These are phyloP conservation scores for Dendroctonus valens DNA, from an alignment of 1,140 invertebrate genomes.

Conservation along the genomic window DNA sequence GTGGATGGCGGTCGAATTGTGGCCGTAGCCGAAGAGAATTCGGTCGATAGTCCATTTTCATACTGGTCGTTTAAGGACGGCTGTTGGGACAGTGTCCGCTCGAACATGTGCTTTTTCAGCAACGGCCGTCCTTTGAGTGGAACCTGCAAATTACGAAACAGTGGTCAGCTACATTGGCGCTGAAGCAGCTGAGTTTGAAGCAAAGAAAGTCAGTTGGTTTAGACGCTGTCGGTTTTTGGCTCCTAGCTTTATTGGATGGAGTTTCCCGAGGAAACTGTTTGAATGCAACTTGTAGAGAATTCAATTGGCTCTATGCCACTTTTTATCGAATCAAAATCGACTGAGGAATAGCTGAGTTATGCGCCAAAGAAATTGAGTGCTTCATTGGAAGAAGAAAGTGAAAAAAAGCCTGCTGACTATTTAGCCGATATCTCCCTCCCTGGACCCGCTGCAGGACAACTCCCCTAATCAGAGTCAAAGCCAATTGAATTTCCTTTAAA, in stretches of 20 bases:
- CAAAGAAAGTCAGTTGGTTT: background rate
- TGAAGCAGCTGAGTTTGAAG: background rate
- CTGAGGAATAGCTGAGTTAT: too few species aligned
- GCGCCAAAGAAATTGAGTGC: too few species aligned
- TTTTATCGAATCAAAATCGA: background rate
- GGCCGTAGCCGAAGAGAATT: slow-evolving; percentile 54
- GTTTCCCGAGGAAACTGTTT: background rate
- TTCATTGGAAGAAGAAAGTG: too few species aligned
- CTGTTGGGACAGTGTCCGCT: slow-evolving; percentile 38
- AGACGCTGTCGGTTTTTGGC: background rate
- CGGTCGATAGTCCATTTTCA: slow-evolving; percentile 39
- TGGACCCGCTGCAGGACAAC: too few species aligned
- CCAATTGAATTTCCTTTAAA: too few species aligned
- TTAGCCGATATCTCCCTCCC: too few species aligned
- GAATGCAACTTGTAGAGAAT: background rate
- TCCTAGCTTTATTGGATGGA: background rate
- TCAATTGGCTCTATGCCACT: background rate
- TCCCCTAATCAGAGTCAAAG: too few species aligned
- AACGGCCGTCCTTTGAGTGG: slow-evolving; percentile 15
- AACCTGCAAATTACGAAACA: slow-evolving; percentile 24
- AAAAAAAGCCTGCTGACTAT: too few species aligned
- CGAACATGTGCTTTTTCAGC: slow-evolving; percentile 32
- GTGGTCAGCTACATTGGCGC: background rate
- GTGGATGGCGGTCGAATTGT: slow-evolving; percentile 68
- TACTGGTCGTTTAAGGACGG: slow-evolving; percentile 19